Evolutionary conservation across 2,113 vertebrate species (phyloP), one percentile per base, ranked within the genome.

Genomic region (Onychorhynchus coronatus): DNA sequence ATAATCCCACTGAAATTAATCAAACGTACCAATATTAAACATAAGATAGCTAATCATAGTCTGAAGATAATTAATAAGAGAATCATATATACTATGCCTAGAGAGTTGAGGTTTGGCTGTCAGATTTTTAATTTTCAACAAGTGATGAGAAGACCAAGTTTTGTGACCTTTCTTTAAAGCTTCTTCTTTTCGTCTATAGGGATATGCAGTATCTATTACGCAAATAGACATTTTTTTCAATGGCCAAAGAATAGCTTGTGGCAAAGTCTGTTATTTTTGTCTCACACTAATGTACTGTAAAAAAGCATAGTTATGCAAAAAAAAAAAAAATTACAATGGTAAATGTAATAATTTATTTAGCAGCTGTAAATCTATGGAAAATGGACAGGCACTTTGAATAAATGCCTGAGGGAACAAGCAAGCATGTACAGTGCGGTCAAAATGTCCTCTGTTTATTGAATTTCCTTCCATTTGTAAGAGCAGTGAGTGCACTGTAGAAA

Each of bases 301-400:
- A 89, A 86, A 78, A 89, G 62, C 24, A 88, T 11, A 84, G 46
- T 41, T 70, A 82, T 1, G 5, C 12, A 41, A 56, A 56, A 76
- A 65, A 61, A 47, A 88, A 47, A 76, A 79, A 62, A 19, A 3
- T 9, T 66, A 61, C 52, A 95, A 71, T 80, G 14, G 88, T 77
- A 92, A 92, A 91, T 68, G 47, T 78, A 81, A 87, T 95, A 75
- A 92, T 87, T 95, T 95, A 95, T 96, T 95, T 91, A 93, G 70
- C 70, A 91, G 65, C 42, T 86, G 59, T 16, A 80, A 92, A 87
- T 86, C 55, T 62, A 71, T 67, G 80, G 59, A 86, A 92, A 95
- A 91, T 75, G 62, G 55, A 77, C 42, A 81, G 8, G 35, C 55
- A 89, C 52, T 96, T 88, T 44, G 23, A 85, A 21, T 76, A 89